Conservation (phyloP, 2,113 vertebrate genomes). For the Podarcis muralis region DNA sequence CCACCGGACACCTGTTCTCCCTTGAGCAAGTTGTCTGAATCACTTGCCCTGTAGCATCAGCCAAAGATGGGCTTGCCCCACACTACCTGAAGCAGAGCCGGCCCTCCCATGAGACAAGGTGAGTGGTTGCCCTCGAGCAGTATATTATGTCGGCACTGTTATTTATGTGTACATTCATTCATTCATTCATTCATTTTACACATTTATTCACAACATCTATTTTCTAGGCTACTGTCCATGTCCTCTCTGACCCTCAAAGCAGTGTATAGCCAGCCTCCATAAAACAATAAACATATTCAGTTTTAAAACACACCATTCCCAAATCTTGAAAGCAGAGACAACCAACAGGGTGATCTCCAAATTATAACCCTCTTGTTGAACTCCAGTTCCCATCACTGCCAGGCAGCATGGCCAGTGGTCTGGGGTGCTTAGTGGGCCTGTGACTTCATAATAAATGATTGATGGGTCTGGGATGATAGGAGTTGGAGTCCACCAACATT, state of each 20-base stretch:
- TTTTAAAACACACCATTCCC: no score
- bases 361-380: no score
- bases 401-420: no score
- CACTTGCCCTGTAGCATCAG: background rate
- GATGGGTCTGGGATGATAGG: no score
- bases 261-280: background rate
- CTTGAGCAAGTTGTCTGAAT: conserved; percentile 10
- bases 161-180: background rate
- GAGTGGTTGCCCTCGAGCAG: background rate
- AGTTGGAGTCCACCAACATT: background rate
- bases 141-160: background rate
- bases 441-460: no score
- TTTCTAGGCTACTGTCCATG: background rate
- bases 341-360: no score
- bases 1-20: background rate
- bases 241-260: background rate
- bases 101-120: background rate
- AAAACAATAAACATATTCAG: background rate
- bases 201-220: background rate
- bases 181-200: background rate
- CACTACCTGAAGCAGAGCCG: background rate
- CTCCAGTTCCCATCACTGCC: no score
- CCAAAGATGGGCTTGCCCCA: background rate
- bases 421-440: no score
- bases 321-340: no score